Conservation (phyloP, 2,113 vertebrate genomes). For the Ailurus styani region DNA sequence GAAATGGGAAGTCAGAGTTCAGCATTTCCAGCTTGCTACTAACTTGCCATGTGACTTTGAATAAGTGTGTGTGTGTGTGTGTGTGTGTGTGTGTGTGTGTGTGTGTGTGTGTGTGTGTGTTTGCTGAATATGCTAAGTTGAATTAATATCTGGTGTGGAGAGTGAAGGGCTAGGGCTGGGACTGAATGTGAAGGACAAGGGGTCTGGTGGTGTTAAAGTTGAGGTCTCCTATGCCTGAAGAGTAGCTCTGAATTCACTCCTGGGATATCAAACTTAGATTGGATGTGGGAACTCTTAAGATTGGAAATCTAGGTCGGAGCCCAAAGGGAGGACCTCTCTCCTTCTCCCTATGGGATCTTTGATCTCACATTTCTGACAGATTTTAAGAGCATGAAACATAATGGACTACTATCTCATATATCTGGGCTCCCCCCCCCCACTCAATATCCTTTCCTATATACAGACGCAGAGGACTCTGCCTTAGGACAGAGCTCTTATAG, state of each 20-base stretch:
- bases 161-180: neutral
- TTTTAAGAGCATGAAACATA: neutral
- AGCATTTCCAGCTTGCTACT: slow-evolving; percentile 50
- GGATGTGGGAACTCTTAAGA: neutral
- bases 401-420: neutral
- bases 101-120: neutral
- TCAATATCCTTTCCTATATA: neutral
- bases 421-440: too few relatives aligned
- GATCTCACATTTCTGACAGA: neutral
- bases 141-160: neutral
- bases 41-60: slow-evolving; percentile 58
- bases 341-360: neutral
- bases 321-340: neutral
- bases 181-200: neutral
- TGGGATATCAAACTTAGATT: neutral
- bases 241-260: neutral
- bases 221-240: neutral
- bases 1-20: slow-evolving; percentile 64
- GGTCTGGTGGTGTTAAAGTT: neutral
- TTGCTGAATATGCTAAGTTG: neutral
- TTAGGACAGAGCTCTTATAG: slow-evolving; percentile 2
- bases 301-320: neutral
- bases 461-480: neutral
- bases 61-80: neutral
- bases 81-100: neutral